Base-by-base conservation (phyloP, 2,797 vertebrate species). In the Sebastolobus altivelis region DNA sequence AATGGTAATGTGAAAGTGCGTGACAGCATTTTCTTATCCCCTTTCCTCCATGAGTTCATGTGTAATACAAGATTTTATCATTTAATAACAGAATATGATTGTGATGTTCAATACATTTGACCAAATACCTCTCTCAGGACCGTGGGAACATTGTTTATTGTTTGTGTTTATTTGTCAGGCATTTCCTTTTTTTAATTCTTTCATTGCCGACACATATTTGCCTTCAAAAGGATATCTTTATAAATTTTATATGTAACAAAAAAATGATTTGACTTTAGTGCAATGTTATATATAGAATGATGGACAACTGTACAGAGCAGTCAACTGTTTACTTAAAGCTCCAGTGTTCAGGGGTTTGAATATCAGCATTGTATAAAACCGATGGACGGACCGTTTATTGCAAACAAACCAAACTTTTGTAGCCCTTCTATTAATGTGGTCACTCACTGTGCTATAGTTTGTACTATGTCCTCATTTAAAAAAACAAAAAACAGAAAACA, bases 311-410 rank as follows among this genome's bases (percentile, higher is more conserved):
- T 96, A 96, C 93, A 95, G 95, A 96, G 69, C 96, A 97, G 97
- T 97, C 97, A 95, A 94, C 95, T 97, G 97, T 99, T 98, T 97
- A 98, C 97, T 94, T 96, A 93, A 94, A 96, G 94, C 95, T 97
- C 80, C 83, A 85, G 81, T 95, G 95, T 97, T 97, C 96, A 96
- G 95, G 96, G 94, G 95, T 94, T 96, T 96, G 85, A 94, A 95
- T 95, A 94, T 95, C 90, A 96, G 95, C 93, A 93, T 95, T 96
- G 95, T 96, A 95, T 96, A 91, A 95, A 95, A 96, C 94, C 93
- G 93, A 96, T 93, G 90, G 94, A 87, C 75, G 60, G 82, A 96
- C 91, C 84, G 92, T 97, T 96, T 94, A 96, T 96, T 96, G 94
- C 96, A 97, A 95, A 80, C 93, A 94, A 97, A 97, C 96, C 96